These are phyloP conservation scores for Holothuria scabra DNA, from an alignment of 53 echinoderm and acorn worm species.

Conservation along the genomic window DNA sequence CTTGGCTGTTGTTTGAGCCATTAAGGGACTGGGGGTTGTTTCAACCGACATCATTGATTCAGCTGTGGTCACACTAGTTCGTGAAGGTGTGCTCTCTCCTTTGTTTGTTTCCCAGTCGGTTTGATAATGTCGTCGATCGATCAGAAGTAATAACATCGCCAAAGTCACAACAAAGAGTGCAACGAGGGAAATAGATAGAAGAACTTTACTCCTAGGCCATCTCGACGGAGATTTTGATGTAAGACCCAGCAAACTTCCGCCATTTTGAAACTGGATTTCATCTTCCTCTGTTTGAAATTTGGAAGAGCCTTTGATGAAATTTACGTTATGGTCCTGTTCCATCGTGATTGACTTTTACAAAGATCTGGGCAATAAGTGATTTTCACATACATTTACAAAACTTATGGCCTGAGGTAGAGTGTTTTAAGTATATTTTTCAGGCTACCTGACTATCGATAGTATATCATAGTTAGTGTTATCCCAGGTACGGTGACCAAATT, in stretches of 20 bases:
- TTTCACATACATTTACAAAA: too few species aligned
- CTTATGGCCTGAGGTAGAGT: too few species aligned
- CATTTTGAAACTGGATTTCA: conserved; percentile 60
- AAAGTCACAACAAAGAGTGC: conserved; percentile 31
- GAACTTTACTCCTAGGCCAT: conserved; percentile 41
- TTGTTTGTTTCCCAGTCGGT: neutral
- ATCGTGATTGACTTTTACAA: neutral
- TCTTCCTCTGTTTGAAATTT: conserved; percentile 60
- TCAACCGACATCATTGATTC: too few species aligned
- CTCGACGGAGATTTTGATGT: conserved; percentile 5
- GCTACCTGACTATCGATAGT: too few species aligned
- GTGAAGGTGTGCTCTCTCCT: neutral
- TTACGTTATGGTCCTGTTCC: conserved; percentile 63
- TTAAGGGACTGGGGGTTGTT: neutral
- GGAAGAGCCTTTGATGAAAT: conserved; percentile 60
- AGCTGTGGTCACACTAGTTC: neutral
- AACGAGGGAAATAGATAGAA: conserved; percentile 8
- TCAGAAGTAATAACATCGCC: conserved; percentile 23
- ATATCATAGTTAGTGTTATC: too few species aligned
- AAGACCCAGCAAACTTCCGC: conserved; percentile 28
- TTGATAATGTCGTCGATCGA: conserved; percentile 22
- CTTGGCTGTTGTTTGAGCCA: neutral
- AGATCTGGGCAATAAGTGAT: too few species aligned
- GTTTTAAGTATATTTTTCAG: too few species aligned
- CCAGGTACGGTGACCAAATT: too few species aligned